Evolutionary conservation across 2,113 vertebrate species (phyloP), one percentile per base, ranked within the genome.

Genomic region (Sclerurus mexicanus): DNA sequence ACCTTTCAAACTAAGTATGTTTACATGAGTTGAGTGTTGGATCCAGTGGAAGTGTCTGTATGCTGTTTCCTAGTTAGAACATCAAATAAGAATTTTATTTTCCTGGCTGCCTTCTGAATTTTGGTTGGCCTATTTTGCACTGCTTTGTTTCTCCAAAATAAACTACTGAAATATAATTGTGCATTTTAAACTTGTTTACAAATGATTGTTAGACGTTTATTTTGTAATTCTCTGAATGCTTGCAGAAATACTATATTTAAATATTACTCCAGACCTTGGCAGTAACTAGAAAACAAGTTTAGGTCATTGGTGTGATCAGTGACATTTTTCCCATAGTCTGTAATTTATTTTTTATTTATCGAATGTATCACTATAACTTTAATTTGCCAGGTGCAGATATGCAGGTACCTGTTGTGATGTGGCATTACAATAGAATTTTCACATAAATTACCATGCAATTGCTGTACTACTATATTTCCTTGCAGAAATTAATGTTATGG

Each of bases 131-230:
- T 97, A 94, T 97, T 98, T 97, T 98, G 97, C 98, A 98, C 98
- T 98, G 98, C 98, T 98, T 98, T 96, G 95, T 97, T 97, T 97
- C 97, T 98, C 97, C 92, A 95, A 95, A 98, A 98, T 98, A 98
- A 98, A 98, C 98, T 98, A 98, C 98, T 98, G 98, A 98, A 97
- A 98, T 98, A 95, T 97, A 97, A 96, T 97, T 89, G 96, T 96
- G 93, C 96, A 96, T 93, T 95, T 95, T 95, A 96, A 87, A 91
- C 37, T 93, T 97, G 97, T 96, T 96, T 93, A 92, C 96, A 87
- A 78, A 88, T 71, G n/a, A 92, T 97, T 92, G 68, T 95, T 97
- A 71, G 86, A 91, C 85, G 55, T 93, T 93, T 96, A 89, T 96
- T 96, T 92, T 93, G 62, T 97, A 89, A 90, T 88, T 94, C 82